phyloP scores from a whole-genome alignment of 1,140 invertebrate species.

The Zaprionus africanus region DNA sequence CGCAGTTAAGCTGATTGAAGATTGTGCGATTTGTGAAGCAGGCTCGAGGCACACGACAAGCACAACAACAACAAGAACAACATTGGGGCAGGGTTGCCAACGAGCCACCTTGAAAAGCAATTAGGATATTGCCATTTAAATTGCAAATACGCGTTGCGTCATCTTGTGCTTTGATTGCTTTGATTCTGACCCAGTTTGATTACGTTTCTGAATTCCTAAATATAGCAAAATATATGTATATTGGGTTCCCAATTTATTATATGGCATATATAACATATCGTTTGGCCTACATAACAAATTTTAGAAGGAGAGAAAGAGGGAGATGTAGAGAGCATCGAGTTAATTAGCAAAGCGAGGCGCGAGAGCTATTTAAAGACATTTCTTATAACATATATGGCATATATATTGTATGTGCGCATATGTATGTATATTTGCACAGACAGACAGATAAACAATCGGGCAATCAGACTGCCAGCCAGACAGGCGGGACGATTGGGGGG shows the following conservation, averaged over 20 bases:
- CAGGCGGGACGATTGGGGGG: not conserved
- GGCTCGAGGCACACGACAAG: conserved; percentile 15
- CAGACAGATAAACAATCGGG: conserved; percentile 14
- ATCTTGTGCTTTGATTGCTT: not conserved
- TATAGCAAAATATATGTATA: not conserved
- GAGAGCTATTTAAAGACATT: not conserved
- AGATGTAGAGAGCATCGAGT: not conserved
- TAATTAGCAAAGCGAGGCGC: not conserved
- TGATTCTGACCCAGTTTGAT: conserved; percentile 5
- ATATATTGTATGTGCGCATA: not conserved
- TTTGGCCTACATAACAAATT: conserved; percentile 2
- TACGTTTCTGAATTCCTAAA: not conserved
- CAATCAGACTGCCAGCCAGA: conserved; percentile 4
- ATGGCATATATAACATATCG: not conserved
- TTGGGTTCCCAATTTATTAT: not conserved
- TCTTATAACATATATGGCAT: not conserved
- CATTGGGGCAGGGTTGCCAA: conserved; percentile 7
- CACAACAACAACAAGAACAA: not conserved
- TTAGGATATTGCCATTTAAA: conserved; percentile 6
- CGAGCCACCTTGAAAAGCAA: not conserved
- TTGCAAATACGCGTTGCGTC: not conserved
- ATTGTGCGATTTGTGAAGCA: conserved; percentile 64
- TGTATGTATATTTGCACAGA: conserved; percentile 12
- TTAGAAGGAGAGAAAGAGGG: not conserved
- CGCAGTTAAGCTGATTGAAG: conserved; percentile 75